Evolutionary conservation across 2,797 vertebrate genomes (phyloP).

Genomic region (Paratrypauchen microcephalus): DNA sequence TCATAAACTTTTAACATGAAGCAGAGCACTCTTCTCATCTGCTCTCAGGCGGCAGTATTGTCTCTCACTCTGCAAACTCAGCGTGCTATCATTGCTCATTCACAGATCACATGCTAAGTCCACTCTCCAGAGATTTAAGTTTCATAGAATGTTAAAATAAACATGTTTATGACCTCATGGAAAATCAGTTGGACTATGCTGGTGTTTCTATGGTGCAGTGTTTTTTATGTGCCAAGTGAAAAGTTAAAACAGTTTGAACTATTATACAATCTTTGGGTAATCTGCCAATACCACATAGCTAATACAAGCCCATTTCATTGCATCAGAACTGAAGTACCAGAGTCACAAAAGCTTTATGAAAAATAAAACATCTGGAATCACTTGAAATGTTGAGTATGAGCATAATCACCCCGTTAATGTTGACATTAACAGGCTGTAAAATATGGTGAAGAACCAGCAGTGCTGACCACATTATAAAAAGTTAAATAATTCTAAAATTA

Average conservation of each 20-base stretch:
- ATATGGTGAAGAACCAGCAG: constrained; percentile 7
- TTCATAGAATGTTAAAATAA: constrained; percentile 13
- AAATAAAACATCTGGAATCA: constrained; percentile 49
- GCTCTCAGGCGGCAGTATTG: not conserved
- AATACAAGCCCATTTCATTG: not conserved
- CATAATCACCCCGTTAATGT: constrained; percentile 32
- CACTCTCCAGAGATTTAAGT: not conserved
- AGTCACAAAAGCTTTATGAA: not conserved
- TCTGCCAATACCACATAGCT: not conserved
- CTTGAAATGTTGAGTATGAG: constrained; percentile 12
- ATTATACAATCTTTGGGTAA: not conserved
- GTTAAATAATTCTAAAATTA: too few species aligned
- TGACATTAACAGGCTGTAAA: constrained; percentile 33
- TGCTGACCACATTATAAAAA: not conserved
- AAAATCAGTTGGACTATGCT: not conserved
- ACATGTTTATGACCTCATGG: constrained; percentile 8
- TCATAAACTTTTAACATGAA: constrained; percentile 9
- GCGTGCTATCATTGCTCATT: not conserved
- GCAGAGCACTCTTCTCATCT: constrained; percentile 1
- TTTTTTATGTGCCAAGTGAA: not conserved
- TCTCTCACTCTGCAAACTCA: not conserved
- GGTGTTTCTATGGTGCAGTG: not conserved
- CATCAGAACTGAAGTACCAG: not conserved
- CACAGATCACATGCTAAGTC: not conserved
- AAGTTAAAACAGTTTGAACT: not conserved